Evolutionary conservation across 2,888 invertebrate genomes (phyloP).

Genomic region (Ectemnius lituratus): DNA sequence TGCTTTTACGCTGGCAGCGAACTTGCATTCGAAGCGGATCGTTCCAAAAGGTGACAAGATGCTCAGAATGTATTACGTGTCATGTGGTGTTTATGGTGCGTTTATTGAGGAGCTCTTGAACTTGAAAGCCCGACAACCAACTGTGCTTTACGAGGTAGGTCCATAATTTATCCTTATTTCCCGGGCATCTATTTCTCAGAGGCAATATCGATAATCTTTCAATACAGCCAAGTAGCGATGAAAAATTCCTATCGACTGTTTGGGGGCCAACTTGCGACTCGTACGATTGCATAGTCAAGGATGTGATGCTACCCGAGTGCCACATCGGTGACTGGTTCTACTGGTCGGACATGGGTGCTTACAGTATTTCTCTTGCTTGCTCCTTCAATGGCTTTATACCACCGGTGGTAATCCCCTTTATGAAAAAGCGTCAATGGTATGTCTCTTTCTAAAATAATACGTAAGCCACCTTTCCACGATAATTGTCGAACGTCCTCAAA

Average conservation of each 20-base stretch:
- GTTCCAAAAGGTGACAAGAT: conserved; percentile 62
- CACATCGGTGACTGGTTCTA: conserved; percentile 82
- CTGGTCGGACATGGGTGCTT: conserved; percentile 83
- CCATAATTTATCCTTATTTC: conserved; percentile 1
- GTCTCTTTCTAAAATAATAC: background rate
- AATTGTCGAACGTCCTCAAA: background rate
- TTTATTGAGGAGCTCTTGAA: conserved; percentile 79
- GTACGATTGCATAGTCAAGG: conserved; percentile 79
- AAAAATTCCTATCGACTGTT: conserved; percentile 71
- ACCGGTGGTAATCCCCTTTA: conserved; percentile 76
- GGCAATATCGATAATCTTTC: conserved; percentile 11
- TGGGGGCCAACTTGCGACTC: conserved; percentile 85
- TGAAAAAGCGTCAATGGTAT: conserved; percentile 73
- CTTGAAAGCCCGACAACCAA: conserved; percentile 57
- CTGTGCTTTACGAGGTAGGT: conserved; percentile 55
- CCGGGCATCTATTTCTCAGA: background rate
- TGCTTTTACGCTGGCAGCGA: conserved; percentile 80
- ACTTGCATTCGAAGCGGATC: conserved; percentile 80
- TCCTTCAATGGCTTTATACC: conserved; percentile 82
- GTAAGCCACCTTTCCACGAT: background rate
- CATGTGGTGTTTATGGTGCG: conserved; percentile 83
- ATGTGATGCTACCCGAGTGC: conserved; percentile 79
- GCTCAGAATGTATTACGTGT: conserved; percentile 80
- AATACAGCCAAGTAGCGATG: conserved; percentile 49
- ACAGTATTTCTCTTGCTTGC: conserved; percentile 79